phyloP scores from a whole-genome alignment of 2,113 vertebrate species.

The Oxyura jamaicensis region DNA sequence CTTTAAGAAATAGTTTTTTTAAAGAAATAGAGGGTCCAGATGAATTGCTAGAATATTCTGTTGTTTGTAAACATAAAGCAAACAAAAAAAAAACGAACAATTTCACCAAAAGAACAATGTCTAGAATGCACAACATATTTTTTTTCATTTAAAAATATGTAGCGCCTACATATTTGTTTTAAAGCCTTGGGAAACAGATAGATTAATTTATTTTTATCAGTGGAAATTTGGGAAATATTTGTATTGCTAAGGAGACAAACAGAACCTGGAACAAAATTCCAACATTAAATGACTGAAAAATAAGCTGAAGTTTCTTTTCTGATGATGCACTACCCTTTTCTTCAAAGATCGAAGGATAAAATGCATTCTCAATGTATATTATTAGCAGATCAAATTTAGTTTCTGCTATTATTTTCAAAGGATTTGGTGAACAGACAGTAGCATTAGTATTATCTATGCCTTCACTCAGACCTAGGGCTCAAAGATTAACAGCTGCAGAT shows the following conservation, averaged over 20 bases:
- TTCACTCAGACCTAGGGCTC: slow-evolving; percentile 26
- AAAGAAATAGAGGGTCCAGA: background rate
- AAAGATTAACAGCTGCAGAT: slow-evolving; percentile 52
- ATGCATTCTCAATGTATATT: slow-evolving; percentile 18
- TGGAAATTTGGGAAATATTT: background rate
- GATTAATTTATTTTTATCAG: background rate
- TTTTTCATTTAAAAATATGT: background rate
- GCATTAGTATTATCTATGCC: slow-evolving; percentile 19
- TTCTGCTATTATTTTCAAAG: slow-evolving; percentile 55
- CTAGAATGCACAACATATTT: background rate
- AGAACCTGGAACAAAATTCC: background rate
- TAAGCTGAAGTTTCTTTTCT: background rate
- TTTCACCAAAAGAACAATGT: background rate
- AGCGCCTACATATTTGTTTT: background rate
- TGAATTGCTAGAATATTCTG: background rate
- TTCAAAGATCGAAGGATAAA: background rate
- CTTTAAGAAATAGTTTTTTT: background rate
- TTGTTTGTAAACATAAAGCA: background rate
- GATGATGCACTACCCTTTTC: background rate
- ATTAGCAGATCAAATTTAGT: slow-evolving; percentile 25
- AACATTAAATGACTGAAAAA: background rate
- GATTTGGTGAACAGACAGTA: slow-evolving; percentile 34
- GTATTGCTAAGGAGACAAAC: background rate
- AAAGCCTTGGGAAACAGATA: background rate
- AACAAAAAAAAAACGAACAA: background rate